Percentiles rank a stretch among this genome's conserved stretches.
Evolutionary conservation across 2,797 vertebrate genomes (phyloP).

Genomic region (Oreochromis grahami): DNA sequence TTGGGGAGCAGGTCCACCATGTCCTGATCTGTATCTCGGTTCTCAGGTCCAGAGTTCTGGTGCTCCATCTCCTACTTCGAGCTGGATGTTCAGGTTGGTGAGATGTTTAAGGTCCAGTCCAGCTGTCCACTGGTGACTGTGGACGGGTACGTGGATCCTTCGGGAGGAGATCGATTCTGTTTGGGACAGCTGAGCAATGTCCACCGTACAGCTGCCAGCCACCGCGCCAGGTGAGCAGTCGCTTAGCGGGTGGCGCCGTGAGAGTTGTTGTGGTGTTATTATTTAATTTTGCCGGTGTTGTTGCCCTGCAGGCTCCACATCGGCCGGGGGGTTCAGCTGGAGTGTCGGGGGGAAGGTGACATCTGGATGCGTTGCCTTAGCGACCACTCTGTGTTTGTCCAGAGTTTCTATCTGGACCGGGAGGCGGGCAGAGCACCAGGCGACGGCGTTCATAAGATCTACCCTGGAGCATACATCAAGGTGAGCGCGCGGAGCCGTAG

Average conservation of each 20-base stretch:
- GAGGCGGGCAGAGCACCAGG: conserved; percentile 75
- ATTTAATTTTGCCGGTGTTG: too few relatives aligned
- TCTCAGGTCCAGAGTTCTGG: conserved; percentile 76
- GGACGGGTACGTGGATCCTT: conserved; percentile 74
- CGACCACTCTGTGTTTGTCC: conserved; percentile 70
- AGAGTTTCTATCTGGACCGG: conserved; percentile 74
- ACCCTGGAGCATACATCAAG: conserved; percentile 75
- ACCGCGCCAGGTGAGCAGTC: conserved; percentile 57
- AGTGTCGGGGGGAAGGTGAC: conserved; percentile 71
- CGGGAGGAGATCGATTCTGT: conserved; percentile 75
- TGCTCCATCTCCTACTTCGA: conserved; percentile 77
- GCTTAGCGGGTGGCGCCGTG: neutral
- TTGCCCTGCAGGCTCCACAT: conserved; percentile 63
- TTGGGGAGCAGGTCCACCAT: neutral
- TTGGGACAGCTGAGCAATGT: conserved; percentile 77
- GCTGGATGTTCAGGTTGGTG: conserved; percentile 73
- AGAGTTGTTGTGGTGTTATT: neutral
- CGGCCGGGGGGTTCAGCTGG: conserved; percentile 66
- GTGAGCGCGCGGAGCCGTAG: conserved; percentile 2
- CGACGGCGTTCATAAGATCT: conserved; percentile 78
- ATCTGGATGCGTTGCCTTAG: conserved; percentile 78
- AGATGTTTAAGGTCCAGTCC: conserved; percentile 75
- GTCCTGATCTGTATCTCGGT: neutral
- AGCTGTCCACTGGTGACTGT: conserved; percentile 71
- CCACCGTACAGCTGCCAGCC: conserved; percentile 65